Percentiles rank a stretch among this genome's conserved stretches.
Conservation (phyloP, 2,888 invertebrate genomes). For the Limulus polyphemus region DNA sequence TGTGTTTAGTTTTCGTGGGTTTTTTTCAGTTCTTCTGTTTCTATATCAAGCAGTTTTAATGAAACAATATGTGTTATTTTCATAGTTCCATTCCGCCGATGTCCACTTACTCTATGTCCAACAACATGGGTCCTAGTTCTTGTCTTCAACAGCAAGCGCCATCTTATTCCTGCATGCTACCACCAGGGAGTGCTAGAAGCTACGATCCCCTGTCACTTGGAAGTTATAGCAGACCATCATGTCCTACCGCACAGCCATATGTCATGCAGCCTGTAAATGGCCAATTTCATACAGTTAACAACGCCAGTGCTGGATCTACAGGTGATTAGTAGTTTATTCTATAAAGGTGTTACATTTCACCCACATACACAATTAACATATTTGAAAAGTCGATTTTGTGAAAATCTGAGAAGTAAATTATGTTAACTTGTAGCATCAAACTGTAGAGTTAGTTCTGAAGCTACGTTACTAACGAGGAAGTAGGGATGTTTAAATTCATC, state of each 20-base stretch:
- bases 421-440: too few species aligned
- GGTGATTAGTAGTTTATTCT: conserved; percentile 25
- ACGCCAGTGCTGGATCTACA: conserved; percentile 44
- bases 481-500: too few species aligned
- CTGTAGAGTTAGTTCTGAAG: too few species aligned
- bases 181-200: conserved; percentile 34
- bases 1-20: too few species aligned
- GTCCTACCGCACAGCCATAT: conserved; percentile 48
- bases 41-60: too few species aligned
- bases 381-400: too few species aligned
- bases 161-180: conserved; percentile 44
- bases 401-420: too few species aligned
- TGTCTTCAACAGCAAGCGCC: conserved; percentile 38
- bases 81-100: conserved; percentile 33
- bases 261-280: conserved; percentile 50
- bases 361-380: too few species aligned
- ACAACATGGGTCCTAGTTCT: conserved; percentile 36
- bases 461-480: too few species aligned
- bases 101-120: conserved; percentile 36
- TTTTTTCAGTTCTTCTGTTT: too few species aligned
- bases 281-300: conserved; percentile 26
- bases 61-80: too few species aligned
- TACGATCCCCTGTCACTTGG: conserved; percentile 43
- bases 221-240: conserved; percentile 41
- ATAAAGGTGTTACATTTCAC: too few species aligned